phyloP scores from a whole-genome alignment of 2,113 vertebrate genomes.

The Podarcis muralis region DNA sequence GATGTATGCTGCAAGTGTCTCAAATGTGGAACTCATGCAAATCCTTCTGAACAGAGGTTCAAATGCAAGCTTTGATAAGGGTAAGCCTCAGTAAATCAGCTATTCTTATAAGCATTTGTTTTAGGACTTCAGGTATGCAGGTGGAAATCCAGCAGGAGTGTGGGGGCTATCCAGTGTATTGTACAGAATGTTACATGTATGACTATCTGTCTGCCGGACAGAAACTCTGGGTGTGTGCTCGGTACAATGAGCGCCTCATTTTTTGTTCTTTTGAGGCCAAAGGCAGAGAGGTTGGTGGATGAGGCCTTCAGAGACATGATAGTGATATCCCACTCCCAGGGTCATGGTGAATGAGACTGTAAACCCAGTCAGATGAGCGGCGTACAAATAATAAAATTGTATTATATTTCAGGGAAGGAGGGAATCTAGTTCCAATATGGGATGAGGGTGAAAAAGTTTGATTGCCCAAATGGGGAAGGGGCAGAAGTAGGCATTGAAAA shows the following conservation, averaged over 20 bases:
- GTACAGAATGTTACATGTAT: neutral
- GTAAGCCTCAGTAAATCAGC: conserved; percentile 70
- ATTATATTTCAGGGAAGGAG: too few species aligned
- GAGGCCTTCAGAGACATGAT: too few species aligned
- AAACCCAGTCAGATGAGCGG: too few species aligned
- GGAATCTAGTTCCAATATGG: too few species aligned
- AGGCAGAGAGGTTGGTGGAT: too few species aligned
- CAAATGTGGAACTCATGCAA: conserved; percentile 79
- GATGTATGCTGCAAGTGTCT: conserved; percentile 88
- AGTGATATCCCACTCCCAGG: too few species aligned
- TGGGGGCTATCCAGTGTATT: neutral
- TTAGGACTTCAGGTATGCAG: neutral
- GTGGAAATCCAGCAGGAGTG: neutral
- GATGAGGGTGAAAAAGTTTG: too few species aligned
- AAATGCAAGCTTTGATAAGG: conserved; percentile 88
- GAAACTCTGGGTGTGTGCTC: neutral
- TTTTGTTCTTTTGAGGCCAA: neutral
- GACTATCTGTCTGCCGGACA: neutral
- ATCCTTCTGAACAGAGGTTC: conserved; percentile 91
- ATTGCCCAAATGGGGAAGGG: too few species aligned
- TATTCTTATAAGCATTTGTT: neutral
- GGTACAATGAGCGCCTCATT: neutral
- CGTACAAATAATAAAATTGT: too few species aligned
- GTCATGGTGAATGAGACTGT: too few species aligned
- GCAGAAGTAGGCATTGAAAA: too few species aligned